Evolutionary conservation across 2,113 vertebrate genomes (phyloP), one percentile per base, ranked within the genome.

Genomic region (Heterocephalus glaber): DNA sequence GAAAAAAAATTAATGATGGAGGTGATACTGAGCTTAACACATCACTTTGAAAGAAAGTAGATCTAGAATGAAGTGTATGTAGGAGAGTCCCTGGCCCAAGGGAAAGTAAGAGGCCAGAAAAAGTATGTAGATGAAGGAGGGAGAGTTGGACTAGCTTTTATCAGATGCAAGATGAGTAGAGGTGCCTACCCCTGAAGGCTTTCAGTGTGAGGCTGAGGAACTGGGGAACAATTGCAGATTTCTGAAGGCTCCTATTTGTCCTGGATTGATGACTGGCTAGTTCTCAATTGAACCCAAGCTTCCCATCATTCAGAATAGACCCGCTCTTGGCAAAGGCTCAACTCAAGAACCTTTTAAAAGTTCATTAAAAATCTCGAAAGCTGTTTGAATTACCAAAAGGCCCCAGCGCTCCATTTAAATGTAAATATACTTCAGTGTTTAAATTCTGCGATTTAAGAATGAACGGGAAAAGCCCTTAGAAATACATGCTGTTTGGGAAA

Each of bases 341-440:
- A 92, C 52, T 76, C 63, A 84, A 95, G 66, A 92, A 76, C 65
- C 84, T 90, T 92, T 94, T 56, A 97, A 82, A 95, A 95, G 88
- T 95, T 97, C 90, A 96, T 95, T 95, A 60, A 95, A 96, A 86
- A 86, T 77, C 87, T 96, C 70, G 52, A 92, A 97, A 86, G 56
- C 35, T 96, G 90, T 96, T 85, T 94, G 70, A 96, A 95, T 86
- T 95, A 95, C 79, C 90, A 70, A 95, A 92, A 94, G 84, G 35
- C 54, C 41, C 63, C 44, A 68, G 49, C 14, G 94, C 52, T 86
- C 72, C 86, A 97, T 94, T 97, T 97, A 95, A 94, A 95, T 92
- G 82, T 86, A 96, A 97, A 97, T 97, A 96, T 58, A 68, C 61
- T 83, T 88, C 41, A 85, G 77, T 82, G 35, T 91, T 92, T 80